These are phyloP conservation scores for Drosophila ogumai DNA, from an alignment of 1,140 invertebrate genomes.

Conservation along the genomic window DNA sequence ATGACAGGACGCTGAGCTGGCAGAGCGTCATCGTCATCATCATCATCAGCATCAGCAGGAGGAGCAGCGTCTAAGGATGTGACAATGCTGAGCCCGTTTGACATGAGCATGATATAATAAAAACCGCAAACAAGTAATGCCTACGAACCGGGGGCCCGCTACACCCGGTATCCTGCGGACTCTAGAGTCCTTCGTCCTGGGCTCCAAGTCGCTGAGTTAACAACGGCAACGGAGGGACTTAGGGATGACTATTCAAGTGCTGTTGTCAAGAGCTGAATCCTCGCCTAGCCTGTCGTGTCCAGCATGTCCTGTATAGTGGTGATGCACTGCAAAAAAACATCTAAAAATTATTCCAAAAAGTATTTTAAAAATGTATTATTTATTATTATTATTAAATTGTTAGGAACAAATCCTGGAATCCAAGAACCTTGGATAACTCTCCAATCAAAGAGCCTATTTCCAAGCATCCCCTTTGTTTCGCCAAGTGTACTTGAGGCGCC, in stretches of 20 bases:
- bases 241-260: constrained; percentile 49
- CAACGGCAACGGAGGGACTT: background rate
- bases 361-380: background rate
- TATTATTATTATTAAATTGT: background rate
- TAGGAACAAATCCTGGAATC: background rate
- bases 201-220: constrained; percentile 32
- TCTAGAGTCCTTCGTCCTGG: constrained; percentile 8
- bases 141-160: constrained; percentile 22
- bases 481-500: background rate
- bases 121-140: constrained; percentile 80
- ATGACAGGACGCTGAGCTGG: constrained; percentile 74
- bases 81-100: constrained; percentile 79
- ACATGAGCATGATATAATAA: constrained; percentile 80
- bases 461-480: background rate
- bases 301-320: background rate
- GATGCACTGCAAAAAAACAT: background rate
- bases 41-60: background rate
- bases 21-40: constrained; percentile 40
- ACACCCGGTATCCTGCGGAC: constrained; percentile 2
- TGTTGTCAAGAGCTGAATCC: constrained; percentile 25
- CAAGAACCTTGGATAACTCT: background rate
- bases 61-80: constrained; percentile 57
- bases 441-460: background rate
- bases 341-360: too few relatives aligned
- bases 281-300: constrained; percentile 8